phyloP scores from a whole-genome alignment of 2,113 vertebrate species.

The Crotalus horridus region DNA sequence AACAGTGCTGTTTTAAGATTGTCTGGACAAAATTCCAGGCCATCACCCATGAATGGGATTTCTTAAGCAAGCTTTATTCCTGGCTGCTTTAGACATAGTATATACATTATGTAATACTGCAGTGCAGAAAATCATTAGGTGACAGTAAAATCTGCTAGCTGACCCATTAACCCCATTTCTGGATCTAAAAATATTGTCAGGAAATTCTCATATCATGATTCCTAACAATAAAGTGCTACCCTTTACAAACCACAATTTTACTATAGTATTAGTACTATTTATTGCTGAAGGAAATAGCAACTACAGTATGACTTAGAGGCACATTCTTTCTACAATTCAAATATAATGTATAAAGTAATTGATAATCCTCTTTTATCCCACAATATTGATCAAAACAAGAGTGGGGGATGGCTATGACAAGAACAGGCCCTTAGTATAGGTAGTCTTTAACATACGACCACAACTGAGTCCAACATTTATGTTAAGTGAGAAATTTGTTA shows the following conservation, averaged over 20 bases:
- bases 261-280: neutral
- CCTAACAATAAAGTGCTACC: neutral
- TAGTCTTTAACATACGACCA: too few relatives aligned
- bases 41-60: too few relatives aligned
- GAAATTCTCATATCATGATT: neutral
- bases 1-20: too few relatives aligned
- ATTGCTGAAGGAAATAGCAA: neutral
- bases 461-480: too few relatives aligned
- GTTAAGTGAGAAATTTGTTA: too few relatives aligned
- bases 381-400: neutral
- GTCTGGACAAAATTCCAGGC: too few relatives aligned
- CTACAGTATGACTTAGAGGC: neutral
- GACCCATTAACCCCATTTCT: neutral
- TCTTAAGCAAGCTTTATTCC: too few relatives aligned
- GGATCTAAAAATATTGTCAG: neutral
- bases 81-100: too few relatives aligned
- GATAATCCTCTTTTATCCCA: neutral
- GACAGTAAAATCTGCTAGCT: too few relatives aligned
- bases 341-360: neutral
- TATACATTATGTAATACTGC: too few relatives aligned
- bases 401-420: conserved; percentile 3
- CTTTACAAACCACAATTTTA: neutral
- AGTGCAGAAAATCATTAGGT: too few relatives aligned
- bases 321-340: neutral
- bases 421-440: neutral